Conservation (phyloP, 1,140 invertebrate species). For the Temnothorax nylanderi region DNA sequence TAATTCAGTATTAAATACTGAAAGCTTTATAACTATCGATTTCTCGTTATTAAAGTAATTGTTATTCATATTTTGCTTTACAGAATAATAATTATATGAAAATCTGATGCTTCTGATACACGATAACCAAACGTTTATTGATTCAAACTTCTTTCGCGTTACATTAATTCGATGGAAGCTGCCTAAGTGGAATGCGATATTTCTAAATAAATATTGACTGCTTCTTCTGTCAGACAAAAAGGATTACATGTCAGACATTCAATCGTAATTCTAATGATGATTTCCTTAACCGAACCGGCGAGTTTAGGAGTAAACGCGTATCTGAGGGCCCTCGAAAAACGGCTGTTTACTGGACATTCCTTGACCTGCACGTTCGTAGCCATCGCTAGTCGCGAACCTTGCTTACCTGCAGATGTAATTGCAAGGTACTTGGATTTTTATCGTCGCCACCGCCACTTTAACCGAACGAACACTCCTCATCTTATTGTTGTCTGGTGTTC, state of each 20-base stretch:
- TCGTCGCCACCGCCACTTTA: constrained; percentile 81
- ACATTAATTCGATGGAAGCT: not conserved
- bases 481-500: constrained; percentile 83
- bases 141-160: not conserved
- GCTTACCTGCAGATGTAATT: constrained; percentile 81
- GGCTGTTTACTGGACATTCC: not conserved
- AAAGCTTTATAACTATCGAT: not conserved
- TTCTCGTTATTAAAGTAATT: not conserved
- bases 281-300: not conserved
- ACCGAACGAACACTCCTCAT: constrained; percentile 77
- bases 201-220: not conserved
- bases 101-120: not conserved
- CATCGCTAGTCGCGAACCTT: constrained; percentile 73
- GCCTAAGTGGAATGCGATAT: not conserved
- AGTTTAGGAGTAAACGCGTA: not conserved
- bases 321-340: not conserved
- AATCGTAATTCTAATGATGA: not conserved
- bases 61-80: not conserved
- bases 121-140: too few species aligned
- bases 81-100: not conserved
- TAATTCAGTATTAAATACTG: not conserved
- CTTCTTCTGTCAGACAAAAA: not conserved
- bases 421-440: constrained; percentile 83
- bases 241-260: not conserved
- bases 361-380: constrained; percentile 61